Percentiles rank a stretch among this genome's conserved stretches.
Evolutionary conservation across 35 echinoderm and acorn worm species (phyloP).

Genomic region (Hemicentrotus pulcherrimus): DNA sequence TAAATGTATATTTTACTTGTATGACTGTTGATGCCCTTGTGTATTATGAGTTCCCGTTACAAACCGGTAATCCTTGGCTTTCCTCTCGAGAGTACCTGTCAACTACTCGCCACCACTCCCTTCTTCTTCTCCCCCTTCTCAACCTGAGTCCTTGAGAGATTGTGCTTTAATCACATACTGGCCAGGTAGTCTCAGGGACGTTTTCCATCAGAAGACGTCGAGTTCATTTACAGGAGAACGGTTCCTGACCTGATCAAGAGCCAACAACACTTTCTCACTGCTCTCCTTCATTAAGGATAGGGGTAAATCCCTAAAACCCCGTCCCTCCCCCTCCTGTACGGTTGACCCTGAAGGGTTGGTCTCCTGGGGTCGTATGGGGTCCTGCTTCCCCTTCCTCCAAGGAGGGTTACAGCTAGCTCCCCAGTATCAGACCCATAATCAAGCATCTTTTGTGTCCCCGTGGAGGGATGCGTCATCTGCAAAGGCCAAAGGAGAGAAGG

Average conservation of each 20-base stretch:
- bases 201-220: conserved; percentile 40
- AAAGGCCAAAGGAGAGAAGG: conserved; percentile 37
- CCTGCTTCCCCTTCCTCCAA: conserved; percentile 52
- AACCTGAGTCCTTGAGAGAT: not conserved
- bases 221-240: conserved; percentile 35
- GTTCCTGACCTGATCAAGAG: conserved; percentile 23
- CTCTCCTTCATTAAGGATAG: not conserved
- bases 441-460: conserved; percentile 49
- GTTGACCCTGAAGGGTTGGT: conserved; percentile 21
- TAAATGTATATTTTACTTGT: conserved; percentile 49
- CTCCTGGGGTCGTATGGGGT: conserved; percentile 35
- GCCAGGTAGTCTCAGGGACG: conserved; percentile 43
- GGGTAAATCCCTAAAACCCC: conserved; percentile 10
- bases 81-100: conserved; percentile 40
- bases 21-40: conserved; percentile 51
- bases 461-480: conserved; percentile 43
- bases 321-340: conserved; percentile 16
- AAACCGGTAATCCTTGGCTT: conserved; percentile 46
- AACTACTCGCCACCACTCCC: conserved; percentile 36
- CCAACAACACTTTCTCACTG: conserved; percentile 5
- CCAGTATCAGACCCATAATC: not conserved
- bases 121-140: conserved; percentile 32
- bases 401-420: conserved; percentile 22
- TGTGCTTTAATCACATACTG: conserved; percentile 34
- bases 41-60: conserved; percentile 51